A percentile compares a stretch with the other conserved stretches of the same genome.
These are phyloP conservation scores for Cataglyphis hispanica DNA, from an alignment of 1,140 invertebrate genomes.

Conservation along the genomic window DNA sequence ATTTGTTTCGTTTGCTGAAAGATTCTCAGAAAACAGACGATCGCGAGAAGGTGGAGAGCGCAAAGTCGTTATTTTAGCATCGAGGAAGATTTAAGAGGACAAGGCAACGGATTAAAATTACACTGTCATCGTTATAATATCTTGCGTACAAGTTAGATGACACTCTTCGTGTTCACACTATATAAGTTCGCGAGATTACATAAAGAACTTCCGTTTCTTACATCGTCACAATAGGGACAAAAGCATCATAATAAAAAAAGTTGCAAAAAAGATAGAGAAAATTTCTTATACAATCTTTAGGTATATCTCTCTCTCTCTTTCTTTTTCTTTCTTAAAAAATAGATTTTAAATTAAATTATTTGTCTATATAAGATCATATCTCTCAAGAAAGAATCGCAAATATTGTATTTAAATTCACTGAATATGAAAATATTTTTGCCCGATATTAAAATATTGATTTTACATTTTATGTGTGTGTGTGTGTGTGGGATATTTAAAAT, in stretches of 20 bases:
- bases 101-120: constrained; percentile 60
- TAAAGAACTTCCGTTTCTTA: constrained; percentile 43
- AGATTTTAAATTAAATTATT: no score
- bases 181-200: background rate
- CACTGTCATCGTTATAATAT: constrained; percentile 40
- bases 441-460: constrained; percentile 20
- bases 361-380: no score
- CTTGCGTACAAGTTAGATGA: constrained; percentile 16
- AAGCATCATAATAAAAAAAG: constrained; percentile 28
- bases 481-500: background rate
- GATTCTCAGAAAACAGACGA: background rate
- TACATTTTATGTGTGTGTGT: background rate
- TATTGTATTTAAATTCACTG: no score
- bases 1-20: constrained; percentile 24
- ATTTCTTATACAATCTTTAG: background rate
- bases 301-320: background rate
- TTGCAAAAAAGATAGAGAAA: constrained; percentile 24
- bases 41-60: background rate
- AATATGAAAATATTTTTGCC: background rate
- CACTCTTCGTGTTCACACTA: background rate
- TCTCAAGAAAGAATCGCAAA: no score
- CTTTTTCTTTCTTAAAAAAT: background rate
- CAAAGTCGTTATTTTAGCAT: constrained; percentile 35
- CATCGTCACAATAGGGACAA: constrained; percentile 19
- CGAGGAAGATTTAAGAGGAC: constrained; percentile 53